A percentile compares a stretch with the other conserved stretches of the same genome.
phyloP scores from a whole-genome alignment of 2,888 invertebrate genomes.

The Pammene aurita region DNA sequence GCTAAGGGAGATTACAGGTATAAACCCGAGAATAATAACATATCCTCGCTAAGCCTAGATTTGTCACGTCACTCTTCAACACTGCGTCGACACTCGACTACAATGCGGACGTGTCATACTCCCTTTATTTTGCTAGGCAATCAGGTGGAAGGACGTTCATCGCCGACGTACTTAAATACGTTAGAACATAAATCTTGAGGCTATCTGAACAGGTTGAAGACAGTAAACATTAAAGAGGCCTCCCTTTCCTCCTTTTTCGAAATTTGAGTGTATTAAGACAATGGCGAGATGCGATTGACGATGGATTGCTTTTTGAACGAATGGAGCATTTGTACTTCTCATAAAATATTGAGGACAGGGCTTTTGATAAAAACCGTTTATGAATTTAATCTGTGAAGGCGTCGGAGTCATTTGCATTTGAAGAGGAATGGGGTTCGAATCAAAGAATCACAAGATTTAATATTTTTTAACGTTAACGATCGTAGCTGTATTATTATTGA shows the following conservation, averaged over 20 bases:
- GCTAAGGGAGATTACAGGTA: constrained; percentile 11
- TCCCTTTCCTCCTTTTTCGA: no score
- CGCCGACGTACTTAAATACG: neutral
- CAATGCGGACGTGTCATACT: constrained; percentile 27
- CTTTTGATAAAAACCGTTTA: constrained; percentile 7
- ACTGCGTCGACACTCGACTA: constrained; percentile 19
- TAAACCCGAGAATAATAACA: constrained; percentile 19
- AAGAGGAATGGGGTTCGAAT: neutral
- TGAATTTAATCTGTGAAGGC: neutral
- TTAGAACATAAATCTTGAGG: constrained; percentile 1
- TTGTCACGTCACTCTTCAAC: constrained; percentile 29
- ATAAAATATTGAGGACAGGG: constrained; percentile 18
- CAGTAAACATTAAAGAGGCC: neutral
- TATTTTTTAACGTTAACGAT: neutral
- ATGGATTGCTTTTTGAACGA: constrained; percentile 1
- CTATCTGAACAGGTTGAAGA: neutral
- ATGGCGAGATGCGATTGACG: neutral
- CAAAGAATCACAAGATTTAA: neutral
- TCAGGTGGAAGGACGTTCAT: constrained; percentile 19
- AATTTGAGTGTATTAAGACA: constrained; percentile 8
- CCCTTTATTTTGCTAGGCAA: constrained; percentile 24
- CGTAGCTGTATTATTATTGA: no score
- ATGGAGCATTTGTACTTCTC: neutral
- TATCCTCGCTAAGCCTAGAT: constrained; percentile 28
- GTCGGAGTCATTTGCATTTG: neutral